Evolutionary conservation across 2,113 vertebrate genomes (phyloP).

Genomic region (Pseudorectes ferrugineus): DNA sequence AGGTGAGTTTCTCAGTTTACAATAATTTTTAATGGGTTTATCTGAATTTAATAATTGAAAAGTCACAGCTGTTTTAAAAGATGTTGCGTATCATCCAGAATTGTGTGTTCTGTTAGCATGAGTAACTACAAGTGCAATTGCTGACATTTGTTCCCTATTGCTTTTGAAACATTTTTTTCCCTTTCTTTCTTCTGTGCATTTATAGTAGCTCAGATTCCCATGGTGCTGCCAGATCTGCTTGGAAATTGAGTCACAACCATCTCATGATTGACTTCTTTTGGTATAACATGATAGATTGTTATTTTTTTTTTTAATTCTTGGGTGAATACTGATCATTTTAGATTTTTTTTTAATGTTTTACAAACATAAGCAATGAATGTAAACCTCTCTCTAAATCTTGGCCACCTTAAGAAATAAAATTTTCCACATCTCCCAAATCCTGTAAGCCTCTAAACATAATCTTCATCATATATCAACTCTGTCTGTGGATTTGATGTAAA

Average conservation of each 20-base stretch:
- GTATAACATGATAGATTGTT: background rate
- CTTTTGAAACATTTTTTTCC: background rate
- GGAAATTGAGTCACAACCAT: background rate
- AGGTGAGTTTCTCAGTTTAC: background rate
- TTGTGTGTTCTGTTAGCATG: background rate
- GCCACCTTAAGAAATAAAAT: background rate
- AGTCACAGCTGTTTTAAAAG: background rate
- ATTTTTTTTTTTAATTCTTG: background rate
- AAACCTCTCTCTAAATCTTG: background rate
- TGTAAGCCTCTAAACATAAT: background rate
- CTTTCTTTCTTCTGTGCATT: background rate
- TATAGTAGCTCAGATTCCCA: background rate
- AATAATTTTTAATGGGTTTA: background rate
- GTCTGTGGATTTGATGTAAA: background rate
- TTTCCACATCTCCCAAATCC: background rate
- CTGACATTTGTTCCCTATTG: background rate
- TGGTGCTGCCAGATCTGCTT: background rate
- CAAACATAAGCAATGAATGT: background rate
- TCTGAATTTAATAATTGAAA: background rate
- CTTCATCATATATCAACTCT: background rate
- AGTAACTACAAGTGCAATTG: background rate
- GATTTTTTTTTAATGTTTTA: background rate
- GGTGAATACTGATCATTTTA: background rate
- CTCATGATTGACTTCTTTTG: background rate
- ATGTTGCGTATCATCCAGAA: background rate